These are phyloP conservation scores for Hylaeus anthracinus DNA, from an alignment of 1,140 invertebrate genomes.

Conservation along the genomic window DNA sequence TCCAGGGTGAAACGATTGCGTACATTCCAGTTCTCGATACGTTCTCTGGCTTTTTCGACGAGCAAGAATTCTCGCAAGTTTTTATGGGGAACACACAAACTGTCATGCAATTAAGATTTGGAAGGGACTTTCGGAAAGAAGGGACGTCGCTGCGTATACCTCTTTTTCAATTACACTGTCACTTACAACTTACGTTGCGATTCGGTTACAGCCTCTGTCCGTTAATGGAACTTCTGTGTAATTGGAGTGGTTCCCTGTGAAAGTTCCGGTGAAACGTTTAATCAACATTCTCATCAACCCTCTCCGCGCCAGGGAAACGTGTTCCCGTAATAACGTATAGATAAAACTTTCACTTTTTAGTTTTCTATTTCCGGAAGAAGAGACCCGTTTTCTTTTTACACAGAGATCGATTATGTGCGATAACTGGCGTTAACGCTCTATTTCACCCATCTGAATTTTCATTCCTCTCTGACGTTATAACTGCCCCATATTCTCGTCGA, in stretches of 20 bases:
- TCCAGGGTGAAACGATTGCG: no score
- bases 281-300: constrained; percentile 31
- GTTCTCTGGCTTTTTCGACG: no score
- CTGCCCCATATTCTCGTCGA: constrained; percentile 18
- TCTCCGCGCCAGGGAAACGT: neutral
- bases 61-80: neutral
- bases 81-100: neutral
- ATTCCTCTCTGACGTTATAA: neutral
- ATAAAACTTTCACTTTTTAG: neutral
- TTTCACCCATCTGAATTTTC: neutral
- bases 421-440: neutral
- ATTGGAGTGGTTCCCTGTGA: constrained; percentile 18
- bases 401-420: neutral
- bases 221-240: constrained; percentile 14
- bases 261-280: constrained; percentile 22
- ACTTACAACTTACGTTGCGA: neutral
- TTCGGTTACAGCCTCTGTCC: constrained; percentile 13
- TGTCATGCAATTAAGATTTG: no score
- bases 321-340: constrained; percentile 15
- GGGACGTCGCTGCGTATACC: no score
- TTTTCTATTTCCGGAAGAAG: neutral
- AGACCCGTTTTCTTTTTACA: neutral
- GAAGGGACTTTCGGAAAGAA: neutral
- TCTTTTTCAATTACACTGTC: constrained; percentile 17
- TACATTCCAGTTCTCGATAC: no score